Percentiles rank a stretch among this genome's conserved stretches.
phyloP scores from a whole-genome alignment of 2,888 invertebrate genomes.

The Lordiphosa fenestrarum region DNA sequence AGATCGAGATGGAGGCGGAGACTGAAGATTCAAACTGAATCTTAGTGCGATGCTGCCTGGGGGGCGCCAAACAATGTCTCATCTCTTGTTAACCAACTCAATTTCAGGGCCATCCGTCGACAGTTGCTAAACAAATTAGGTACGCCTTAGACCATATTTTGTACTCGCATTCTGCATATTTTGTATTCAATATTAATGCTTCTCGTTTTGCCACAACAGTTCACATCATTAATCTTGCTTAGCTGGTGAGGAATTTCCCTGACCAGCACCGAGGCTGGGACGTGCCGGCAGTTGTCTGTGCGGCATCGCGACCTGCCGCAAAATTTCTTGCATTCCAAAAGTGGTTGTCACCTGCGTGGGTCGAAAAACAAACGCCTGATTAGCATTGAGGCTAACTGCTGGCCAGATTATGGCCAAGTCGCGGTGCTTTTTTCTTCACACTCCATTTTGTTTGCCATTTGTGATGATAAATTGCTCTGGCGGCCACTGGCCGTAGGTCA shows the following conservation, averaged over 20 bases:
- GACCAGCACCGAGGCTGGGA: conserved; percentile 23
- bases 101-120: too few relatives aligned
- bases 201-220: conserved; percentile 39
- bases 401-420: conserved; percentile 28
- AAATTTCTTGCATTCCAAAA: conserved; percentile 32
- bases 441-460: conserved; percentile 58
- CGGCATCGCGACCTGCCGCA: conserved; percentile 12
- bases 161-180: conserved; percentile 60
- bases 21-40: too few relatives aligned
- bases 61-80: too few relatives aligned
- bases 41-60: too few relatives aligned
- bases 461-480: conserved; percentile 58
- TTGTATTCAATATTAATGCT: conserved; percentile 52
- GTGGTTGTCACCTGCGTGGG: conserved; percentile 10
- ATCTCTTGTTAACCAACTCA: too few relatives aligned
- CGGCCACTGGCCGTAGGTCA: conserved; percentile 49
- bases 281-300: conserved; percentile 35
- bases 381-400: conserved; percentile 51
- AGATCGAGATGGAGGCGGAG: too few relatives aligned
- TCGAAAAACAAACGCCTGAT: conserved; percentile 38
- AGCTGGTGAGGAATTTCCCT: conserved; percentile 20
- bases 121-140: too few relatives aligned
- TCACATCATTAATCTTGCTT: conserved; percentile 67
- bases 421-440: conserved; percentile 24
- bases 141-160: conserved; percentile 5